Percentiles rank a stretch among this genome's conserved stretches.
Evolutionary conservation across 2,888 invertebrate species (phyloP).

Genomic region (Macrophya alboannulata): DNA sequence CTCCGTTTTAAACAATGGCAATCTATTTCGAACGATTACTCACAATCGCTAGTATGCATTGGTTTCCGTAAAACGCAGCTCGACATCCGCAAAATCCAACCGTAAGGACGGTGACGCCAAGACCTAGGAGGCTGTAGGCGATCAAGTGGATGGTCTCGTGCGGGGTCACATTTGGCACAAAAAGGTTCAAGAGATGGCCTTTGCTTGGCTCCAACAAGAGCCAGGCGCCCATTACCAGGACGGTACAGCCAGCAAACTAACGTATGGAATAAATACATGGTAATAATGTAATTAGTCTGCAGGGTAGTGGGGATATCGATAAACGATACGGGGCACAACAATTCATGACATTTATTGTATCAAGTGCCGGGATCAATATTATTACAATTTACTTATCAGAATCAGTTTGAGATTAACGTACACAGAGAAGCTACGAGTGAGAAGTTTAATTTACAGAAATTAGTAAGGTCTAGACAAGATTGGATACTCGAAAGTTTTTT

Average conservation of each 20-base stretch:
- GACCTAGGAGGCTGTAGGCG: conserved; percentile 81
- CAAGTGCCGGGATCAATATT: not conserved
- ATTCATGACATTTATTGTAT: not conserved
- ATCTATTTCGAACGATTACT: conserved; percentile 60
- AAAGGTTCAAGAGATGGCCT: conserved; percentile 80
- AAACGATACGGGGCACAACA: not conserved
- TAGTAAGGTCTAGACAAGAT: not conserved
- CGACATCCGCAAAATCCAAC: conserved; percentile 84
- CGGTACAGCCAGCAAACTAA: conserved; percentile 82
- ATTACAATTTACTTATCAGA: not conserved
- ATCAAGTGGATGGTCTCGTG: conserved; percentile 80
- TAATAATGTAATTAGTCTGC: conserved; percentile 48
- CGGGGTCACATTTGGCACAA: conserved; percentile 78
- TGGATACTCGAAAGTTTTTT: not conserved
- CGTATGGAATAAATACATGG: conserved; percentile 55
- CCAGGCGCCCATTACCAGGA: conserved; percentile 82
- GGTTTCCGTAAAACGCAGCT: conserved; percentile 82
- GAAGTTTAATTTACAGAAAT: not conserved
- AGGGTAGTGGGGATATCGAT: not conserved
- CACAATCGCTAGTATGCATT: conserved; percentile 74
- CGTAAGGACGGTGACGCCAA: conserved; percentile 81
- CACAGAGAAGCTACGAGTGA: not conserved
- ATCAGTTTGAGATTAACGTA: not conserved
- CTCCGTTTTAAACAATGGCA: not conserved
- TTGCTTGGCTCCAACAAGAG: conserved; percentile 81